Evolutionary conservation across 2,888 invertebrate genomes (phyloP), one percentile per base, ranked within the genome.

Genomic region (Yponomeuta cagnagella): DNA sequence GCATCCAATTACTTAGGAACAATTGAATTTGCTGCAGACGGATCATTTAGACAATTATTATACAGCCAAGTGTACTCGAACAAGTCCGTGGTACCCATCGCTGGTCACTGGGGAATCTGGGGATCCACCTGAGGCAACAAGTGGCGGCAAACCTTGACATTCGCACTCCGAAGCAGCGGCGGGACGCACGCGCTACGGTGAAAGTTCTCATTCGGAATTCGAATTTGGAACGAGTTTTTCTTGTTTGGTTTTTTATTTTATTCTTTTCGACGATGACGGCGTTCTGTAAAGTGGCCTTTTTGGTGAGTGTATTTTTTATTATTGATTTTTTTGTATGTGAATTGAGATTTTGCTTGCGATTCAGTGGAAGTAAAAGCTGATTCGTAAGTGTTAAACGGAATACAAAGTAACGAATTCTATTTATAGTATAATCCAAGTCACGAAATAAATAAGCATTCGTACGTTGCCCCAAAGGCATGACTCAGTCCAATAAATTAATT

Each of bases 141-240:
- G 15, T 15, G 15, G 52, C 52, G 2, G 10, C 12, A 68, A 48
- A 68, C 68, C 68, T 68, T 68, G 68, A 68, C 68, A 68, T 68
- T 68, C 68, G 68, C 68, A 68, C 23, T 23, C n/a, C 15, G 37
- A 15, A 43, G 43, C 68, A 43, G 68, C 68, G n/a, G 9, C 37
- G 23, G 48, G 23, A 23, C 68, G 48, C 68, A 68, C 68, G 68
- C 48, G 68, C 48, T 15, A n/a, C 48, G 52, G 68, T 43, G 48
- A 68, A 68, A 68, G 48, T 48, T 68, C 15, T 31, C 68, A 23
- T 23, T 23, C 23, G 43, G 43, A 68, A 23, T 23, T 23, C 23
- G 43, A 48, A 68, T 48, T 48, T 68, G n/a, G 37, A 43, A 68
- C 68, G 68, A 68, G 37, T 10, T 58, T 58, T 58, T 58, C 12